These are phyloP conservation scores for Nephrotoma flavescens DNA, from an alignment of 2,888 invertebrate genomes.

Conservation along the genomic window DNA sequence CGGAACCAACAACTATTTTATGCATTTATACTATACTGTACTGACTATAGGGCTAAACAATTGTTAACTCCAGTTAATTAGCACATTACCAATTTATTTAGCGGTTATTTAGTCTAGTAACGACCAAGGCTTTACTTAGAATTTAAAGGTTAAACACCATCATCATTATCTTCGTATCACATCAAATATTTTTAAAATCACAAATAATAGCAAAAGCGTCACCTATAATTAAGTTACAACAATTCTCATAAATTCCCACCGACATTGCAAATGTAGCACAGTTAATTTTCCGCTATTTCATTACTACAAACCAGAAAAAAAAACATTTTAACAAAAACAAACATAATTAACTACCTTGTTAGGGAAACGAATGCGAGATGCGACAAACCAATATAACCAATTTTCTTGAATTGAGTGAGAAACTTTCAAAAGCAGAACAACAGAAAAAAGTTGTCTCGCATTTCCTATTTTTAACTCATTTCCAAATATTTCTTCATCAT, in stretches of 20 bases:
- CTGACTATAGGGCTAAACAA: too few species aligned
- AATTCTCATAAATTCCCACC: background rate
- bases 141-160: too few species aligned
- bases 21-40: too few species aligned
- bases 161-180: too few species aligned
- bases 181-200: background rate
- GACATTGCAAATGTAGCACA: background rate
- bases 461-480: background rate
- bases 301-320: background rate
- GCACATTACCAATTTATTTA: too few species aligned
- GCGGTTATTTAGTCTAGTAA: too few species aligned
- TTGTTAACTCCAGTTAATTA: too few species aligned
- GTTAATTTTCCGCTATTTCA: background rate
- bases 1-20: too few species aligned
- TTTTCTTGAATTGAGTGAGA: background rate
- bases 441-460: background rate
- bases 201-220: background rate
- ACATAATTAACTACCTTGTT: background rate
- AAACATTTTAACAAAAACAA: background rate
- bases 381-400: background rate
- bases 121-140: too few species aligned
- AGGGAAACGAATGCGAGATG: background rate
- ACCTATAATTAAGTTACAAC: background rate
- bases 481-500: background rate
- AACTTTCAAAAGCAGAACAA: background rate